These are phyloP conservation scores for Cossypha caffra DNA, from an alignment of 2,797 vertebrate genomes.

Conservation along the genomic window DNA sequence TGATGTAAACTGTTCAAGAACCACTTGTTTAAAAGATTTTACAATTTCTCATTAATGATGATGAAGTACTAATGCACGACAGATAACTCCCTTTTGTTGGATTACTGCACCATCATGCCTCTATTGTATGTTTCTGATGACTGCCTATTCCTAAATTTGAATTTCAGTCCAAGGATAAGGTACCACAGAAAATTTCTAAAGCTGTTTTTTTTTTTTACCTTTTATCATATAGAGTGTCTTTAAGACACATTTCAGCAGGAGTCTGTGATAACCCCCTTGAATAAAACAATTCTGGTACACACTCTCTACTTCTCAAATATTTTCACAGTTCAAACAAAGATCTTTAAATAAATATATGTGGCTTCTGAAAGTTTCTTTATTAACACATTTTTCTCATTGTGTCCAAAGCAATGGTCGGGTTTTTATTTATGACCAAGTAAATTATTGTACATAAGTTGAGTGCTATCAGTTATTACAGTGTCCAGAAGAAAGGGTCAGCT, in stretches of 20 bases:
- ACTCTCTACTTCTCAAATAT: background rate
- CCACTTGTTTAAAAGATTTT: background rate
- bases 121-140: background rate
- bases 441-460: background rate
- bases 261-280: fast-evolving
- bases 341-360: background rate
- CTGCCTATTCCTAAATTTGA: background rate
- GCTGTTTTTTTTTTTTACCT: background rate
- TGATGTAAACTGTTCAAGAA: background rate
- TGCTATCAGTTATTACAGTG: fast-evolving
- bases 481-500: background rate
- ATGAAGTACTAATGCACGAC: background rate
- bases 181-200: background rate
- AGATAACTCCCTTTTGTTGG: background rate
- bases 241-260: background rate
- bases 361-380: background rate
- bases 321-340: background rate
- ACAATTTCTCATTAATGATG: background rate
- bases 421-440: background rate
- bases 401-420: background rate
- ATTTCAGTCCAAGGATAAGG: background rate
- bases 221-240: background rate
- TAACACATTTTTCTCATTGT: background rate
- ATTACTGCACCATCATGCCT: background rate
- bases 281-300: background rate